These are phyloP conservation scores for Drosophila borealis DNA, from an alignment of 2,888 invertebrate species.

Conservation along the genomic window DNA sequence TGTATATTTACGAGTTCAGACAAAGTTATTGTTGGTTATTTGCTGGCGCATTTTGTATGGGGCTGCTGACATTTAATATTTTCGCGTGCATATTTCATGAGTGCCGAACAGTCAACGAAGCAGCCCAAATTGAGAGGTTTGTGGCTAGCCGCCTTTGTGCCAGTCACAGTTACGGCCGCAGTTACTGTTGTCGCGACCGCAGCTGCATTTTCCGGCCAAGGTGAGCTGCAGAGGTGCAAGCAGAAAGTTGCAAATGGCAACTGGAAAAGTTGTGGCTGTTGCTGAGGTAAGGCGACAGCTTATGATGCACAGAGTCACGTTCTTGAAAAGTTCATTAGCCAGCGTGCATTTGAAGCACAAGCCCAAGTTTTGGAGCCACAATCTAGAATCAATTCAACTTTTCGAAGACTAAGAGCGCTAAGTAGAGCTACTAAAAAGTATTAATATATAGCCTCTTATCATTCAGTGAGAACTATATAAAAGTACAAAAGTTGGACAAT, in stretches of 20 bases:
- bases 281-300: constrained; percentile 32
- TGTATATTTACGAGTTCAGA: background rate
- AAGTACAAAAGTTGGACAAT: background rate
- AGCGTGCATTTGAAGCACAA: constrained; percentile 2
- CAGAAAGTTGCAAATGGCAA: constrained; percentile 6
- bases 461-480: too few relatives aligned
- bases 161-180: background rate
- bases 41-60: constrained; percentile 22
- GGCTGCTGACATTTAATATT: constrained; percentile 38
- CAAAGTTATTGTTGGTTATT: constrained; percentile 18
- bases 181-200: background rate
- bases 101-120: constrained; percentile 26
- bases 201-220: constrained; percentile 5
- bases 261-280: constrained; percentile 30
- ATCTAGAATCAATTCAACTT: constrained; percentile 24
- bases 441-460: too few relatives aligned
- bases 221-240: background rate
- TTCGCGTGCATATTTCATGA: constrained; percentile 54
- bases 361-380: background rate
- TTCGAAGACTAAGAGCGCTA: background rate
- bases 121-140: constrained; percentile 41
- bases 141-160: constrained; percentile 23
- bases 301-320: constrained; percentile 46
- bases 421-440: background rate
- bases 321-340: constrained; percentile 23